Evolutionary conservation across 2,888 invertebrate genomes (phyloP).

Genomic region (Eupithecia tripunctaria): DNA sequence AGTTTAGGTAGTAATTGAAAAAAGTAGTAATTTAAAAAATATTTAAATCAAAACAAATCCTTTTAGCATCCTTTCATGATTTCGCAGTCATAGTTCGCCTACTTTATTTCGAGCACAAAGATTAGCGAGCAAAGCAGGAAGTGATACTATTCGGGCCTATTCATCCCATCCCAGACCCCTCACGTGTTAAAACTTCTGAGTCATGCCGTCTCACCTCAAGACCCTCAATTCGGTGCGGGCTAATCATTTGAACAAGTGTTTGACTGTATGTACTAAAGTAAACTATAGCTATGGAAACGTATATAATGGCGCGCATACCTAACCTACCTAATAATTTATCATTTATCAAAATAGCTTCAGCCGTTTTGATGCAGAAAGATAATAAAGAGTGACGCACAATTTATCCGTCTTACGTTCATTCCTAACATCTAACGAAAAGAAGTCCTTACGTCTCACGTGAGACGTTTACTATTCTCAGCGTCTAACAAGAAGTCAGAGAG

Average conservation of each 20-base stretch:
- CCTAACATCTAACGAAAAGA: too few species aligned
- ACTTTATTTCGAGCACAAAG: neutral
- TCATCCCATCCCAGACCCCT: neutral
- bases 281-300: neutral
- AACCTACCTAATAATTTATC: too few species aligned
- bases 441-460: too few species aligned
- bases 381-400: too few species aligned
- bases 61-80: neutral
- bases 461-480: too few species aligned
- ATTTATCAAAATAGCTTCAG: too few species aligned
- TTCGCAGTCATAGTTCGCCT: neutral
- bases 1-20: too few species aligned
- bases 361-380: too few species aligned
- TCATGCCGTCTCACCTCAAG: neutral
- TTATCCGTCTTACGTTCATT: too few species aligned
- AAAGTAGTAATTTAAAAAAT: too few species aligned
- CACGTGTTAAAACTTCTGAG: neutral
- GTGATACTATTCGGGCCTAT: neutral
- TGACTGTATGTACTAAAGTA: neutral
- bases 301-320: neutral
- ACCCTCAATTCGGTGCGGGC: neutral
- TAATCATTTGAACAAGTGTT: slow-evolving; percentile 1
- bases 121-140: neutral
- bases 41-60: too few species aligned
- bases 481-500: too few species aligned